These are phyloP conservation scores for Pseudomyrmex dendroicus DNA, from an alignment of 1,140 invertebrate genomes.

Conservation along the genomic window DNA sequence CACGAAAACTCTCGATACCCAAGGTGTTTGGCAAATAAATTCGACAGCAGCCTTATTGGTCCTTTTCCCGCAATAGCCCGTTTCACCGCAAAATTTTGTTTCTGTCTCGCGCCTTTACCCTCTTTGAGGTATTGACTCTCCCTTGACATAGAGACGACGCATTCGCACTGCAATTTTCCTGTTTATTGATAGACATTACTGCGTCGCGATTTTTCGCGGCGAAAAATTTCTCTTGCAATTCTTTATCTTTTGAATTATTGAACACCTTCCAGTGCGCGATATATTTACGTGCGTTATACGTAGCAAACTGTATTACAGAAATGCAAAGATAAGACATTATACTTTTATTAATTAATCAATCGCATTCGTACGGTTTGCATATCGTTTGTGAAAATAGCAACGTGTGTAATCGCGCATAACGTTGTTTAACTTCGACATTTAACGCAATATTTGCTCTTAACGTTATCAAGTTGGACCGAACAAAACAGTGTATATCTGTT, in stretches of 20 bases:
- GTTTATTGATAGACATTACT: constrained; percentile 41
- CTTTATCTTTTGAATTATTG: too few species aligned
- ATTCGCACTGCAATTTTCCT: constrained; percentile 26
- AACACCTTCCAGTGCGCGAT: too few species aligned
- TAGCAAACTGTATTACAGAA: too few species aligned
- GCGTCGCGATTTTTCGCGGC: constrained; percentile 6
- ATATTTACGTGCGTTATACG: too few species aligned
- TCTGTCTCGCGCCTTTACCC: constrained; percentile 33
- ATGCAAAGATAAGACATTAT: too few species aligned
- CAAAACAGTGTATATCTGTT: not conserved
- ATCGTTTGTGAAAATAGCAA: not conserved
- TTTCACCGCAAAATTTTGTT: constrained; percentile 62
- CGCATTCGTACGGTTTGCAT: too few species aligned
- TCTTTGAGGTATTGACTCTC: constrained; percentile 49
- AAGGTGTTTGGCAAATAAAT: constrained; percentile 71
- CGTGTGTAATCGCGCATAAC: not conserved
- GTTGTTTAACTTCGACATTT: not conserved
- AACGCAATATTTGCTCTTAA: not conserved
- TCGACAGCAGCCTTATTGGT: constrained; percentile 67
- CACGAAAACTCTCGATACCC: constrained; percentile 46
- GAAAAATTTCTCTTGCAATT: not conserved
- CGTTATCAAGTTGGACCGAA: not conserved
- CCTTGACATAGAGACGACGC: constrained; percentile 24
- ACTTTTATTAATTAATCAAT: too few species aligned
- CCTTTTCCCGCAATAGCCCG: constrained; percentile 51